phyloP scores from a whole-genome alignment of 2,113 vertebrate genomes.

The Hassar affinis region DNA sequence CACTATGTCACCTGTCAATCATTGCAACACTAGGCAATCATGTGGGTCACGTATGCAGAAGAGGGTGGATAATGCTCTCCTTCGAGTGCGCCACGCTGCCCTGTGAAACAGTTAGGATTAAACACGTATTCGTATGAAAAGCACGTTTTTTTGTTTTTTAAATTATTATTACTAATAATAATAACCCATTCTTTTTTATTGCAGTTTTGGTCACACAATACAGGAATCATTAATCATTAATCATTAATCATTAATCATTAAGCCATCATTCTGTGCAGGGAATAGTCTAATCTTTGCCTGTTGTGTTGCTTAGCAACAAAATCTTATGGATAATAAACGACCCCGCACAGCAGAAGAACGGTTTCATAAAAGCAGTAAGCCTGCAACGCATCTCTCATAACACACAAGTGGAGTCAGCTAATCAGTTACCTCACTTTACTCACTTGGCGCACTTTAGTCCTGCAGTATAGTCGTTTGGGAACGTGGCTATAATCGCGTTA shows the following conservation, averaged over 20 bases:
- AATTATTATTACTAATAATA: no score
- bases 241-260: no score
- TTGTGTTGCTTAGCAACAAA: not conserved
- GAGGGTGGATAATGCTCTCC: no score
- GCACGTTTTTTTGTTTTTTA: no score
- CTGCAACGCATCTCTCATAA: not conserved
- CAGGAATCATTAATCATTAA: not conserved
- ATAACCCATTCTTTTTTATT: not conserved
- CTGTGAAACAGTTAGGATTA: no score
- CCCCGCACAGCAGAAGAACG: not conserved
- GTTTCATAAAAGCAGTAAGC: not conserved
- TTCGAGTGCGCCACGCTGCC: no score
- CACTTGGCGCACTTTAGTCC: not conserved
- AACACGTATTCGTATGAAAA: no score
- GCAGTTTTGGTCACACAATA: not conserved
- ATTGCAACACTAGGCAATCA: no score
- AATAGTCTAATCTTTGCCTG: not conserved
- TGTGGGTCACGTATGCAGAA: no score
- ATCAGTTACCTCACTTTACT: not conserved
- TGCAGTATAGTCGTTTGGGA: not conserved
- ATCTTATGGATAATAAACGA: not conserved
- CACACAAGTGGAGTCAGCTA: not conserved
- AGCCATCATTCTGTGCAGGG: not conserved
- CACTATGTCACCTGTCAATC: no score
- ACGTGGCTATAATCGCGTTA: not conserved